These are phyloP conservation scores for Malurus alboscapulatus DNA, from an alignment of 2,113 vertebrate genomes.

Conservation along the genomic window DNA sequence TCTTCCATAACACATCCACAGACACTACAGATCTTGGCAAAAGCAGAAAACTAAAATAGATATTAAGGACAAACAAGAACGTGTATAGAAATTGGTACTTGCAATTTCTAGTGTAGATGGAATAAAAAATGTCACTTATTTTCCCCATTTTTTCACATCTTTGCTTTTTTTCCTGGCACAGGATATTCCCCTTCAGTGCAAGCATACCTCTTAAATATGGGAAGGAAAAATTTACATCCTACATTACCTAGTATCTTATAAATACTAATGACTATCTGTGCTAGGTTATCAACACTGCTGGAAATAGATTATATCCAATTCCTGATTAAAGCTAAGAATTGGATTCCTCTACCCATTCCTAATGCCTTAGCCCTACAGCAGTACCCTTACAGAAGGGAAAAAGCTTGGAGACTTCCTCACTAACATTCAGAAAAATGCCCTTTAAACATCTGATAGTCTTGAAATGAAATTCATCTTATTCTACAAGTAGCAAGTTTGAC, in stretches of 20 bases:
- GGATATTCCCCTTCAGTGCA: not conserved
- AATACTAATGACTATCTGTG: not conserved
- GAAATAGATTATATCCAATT: not conserved
- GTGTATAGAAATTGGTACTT: not conserved
- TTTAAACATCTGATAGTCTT: rapidly evolving
- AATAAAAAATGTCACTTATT: not conserved
- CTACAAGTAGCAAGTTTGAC: not conserved
- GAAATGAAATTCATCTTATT: not conserved
- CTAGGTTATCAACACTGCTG: not conserved
- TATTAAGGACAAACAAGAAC: not conserved
- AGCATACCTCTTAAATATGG: not conserved
- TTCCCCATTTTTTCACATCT: not conserved
- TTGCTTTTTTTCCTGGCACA: not conserved
- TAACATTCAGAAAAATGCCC: not conserved
- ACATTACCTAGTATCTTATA: not conserved
- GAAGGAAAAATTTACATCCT: not conserved
- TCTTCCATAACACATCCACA: not conserved
- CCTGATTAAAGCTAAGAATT: not conserved
- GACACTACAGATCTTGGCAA: not conserved
- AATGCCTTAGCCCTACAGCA: not conserved
- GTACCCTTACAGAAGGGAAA: not conserved
- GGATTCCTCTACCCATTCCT: not conserved
- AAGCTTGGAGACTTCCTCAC: not conserved
- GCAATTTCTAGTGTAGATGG: not conserved
- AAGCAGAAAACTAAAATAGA: not conserved